phyloP scores from a whole-genome alignment of 2,113 vertebrate genomes.

The Pyxicephalus adspersus region DNA sequence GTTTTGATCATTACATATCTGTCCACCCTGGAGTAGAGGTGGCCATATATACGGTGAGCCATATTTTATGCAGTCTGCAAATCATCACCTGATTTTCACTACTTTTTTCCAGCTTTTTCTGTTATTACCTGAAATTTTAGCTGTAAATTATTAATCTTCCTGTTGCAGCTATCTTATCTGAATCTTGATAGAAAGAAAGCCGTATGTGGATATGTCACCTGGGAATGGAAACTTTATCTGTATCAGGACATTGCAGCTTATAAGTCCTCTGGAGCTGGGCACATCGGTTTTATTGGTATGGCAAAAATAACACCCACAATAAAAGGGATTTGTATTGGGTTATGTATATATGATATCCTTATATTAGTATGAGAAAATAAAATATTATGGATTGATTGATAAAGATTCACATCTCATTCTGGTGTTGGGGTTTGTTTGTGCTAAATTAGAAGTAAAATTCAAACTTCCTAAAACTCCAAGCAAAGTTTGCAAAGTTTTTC shows the following conservation, averaged over 20 bases:
- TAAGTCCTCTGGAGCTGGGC: neutral
- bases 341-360: slow-evolving; percentile 8
- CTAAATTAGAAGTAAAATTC: neutral
- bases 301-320: neutral
- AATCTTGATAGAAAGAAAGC: slow-evolving; percentile 6
- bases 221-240: slow-evolving; percentile 18
- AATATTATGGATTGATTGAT: neutral
- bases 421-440: neutral
- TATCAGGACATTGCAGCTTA: slow-evolving; percentile 12
- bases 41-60: too few species aligned
- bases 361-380: slow-evolving; percentile 9
- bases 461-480: neutral
- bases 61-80: too few species aligned
- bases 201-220: slow-evolving; percentile 23
- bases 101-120: neutral
- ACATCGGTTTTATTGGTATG: neutral
- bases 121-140: slow-evolving; percentile 27
- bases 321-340: neutral
- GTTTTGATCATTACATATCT: too few species aligned
- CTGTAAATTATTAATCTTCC: slow-evolving; percentile 50
- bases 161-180: slow-evolving; percentile 38
- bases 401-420: neutral
- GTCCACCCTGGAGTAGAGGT: too few species aligned
- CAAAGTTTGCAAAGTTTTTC: neutral
- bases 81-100: too few species aligned